Percentiles rank a stretch among this genome's conserved stretches.
Conservation (phyloP, 2,113 vertebrate species). For the Gnathonemus echidnorhynchus region DNA sequence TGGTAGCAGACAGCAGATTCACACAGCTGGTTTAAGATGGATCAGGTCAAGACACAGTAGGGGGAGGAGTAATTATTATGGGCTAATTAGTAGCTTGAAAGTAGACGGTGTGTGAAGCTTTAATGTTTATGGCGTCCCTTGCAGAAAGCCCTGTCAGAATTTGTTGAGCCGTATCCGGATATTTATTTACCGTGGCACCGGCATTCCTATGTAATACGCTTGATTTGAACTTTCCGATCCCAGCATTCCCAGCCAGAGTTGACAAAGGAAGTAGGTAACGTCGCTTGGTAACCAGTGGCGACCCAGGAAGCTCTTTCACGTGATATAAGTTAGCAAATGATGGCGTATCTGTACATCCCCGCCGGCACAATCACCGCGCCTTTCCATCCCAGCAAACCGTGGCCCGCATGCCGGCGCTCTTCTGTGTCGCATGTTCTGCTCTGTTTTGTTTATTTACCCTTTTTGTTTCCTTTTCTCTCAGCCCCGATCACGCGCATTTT, state of each 20-base stretch:
- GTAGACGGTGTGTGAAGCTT: neutral
- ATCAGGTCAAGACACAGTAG: neutral
- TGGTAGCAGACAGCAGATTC: neutral
- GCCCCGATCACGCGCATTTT: conserved; percentile 50
- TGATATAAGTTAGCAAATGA: neutral
- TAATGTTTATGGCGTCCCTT: neutral
- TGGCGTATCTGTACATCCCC: neutral
- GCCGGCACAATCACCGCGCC: neutral
- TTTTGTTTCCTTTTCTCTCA: conserved; percentile 44
- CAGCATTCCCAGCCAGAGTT: neutral
- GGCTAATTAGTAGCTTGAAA: neutral
- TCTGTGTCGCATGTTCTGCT: conserved; percentile 54
- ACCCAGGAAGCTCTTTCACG: conserved; percentile 43
- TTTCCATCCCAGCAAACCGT: conserved; percentile 19
- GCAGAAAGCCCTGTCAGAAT: neutral
- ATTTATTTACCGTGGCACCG: neutral
- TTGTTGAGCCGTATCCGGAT: neutral
- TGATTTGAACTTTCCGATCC: neutral
- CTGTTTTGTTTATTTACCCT: conserved; percentile 26
- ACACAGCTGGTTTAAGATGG: neutral
- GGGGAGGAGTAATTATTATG: neutral
- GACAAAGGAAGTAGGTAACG: neutral
- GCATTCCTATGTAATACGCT: neutral
- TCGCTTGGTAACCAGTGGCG: conserved; percentile 23
- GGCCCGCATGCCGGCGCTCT: conserved; percentile 37